Base-by-base conservation (phyloP, 2,888 invertebrate species). In the Rhaphigaster nebulosa region DNA sequence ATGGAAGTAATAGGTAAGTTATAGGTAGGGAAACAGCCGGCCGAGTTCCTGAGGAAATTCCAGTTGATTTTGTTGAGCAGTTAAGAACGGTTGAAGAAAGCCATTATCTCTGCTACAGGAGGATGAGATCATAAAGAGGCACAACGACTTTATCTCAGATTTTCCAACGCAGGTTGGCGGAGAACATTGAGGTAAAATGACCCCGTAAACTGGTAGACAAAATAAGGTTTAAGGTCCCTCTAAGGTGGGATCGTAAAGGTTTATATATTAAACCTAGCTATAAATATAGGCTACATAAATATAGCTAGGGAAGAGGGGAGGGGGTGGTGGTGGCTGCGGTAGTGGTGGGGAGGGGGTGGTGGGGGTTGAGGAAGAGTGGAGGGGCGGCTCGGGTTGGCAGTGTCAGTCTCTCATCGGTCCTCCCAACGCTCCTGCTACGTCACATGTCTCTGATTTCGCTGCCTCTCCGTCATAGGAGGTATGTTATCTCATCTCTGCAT, bases 241-340 rank as follows among this genome's bases (percentile, higher is more conserved):
- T 65, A 89, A 89, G 89, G 65, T 65, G 89, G 50, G 89, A 41
- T 60, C 70, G 89, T 89, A 89, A 89, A 89, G 89, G 76, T 89
- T 89, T 89, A 89, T 89, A 89, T 89, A 89, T 89, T 89, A 89
- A 76, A 80, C 45, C 65, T 80, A 50, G 50, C 89, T 89, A 89
- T 89, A 89, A 89, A 89, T 89, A 89, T 65, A 89, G 89, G 89
- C 60, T 65, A 89, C 89, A 89, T 89, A 89, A 89, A 89, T 89
- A 89, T 89, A 65, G 65, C 45, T 50, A 34, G 65, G 50, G 34
- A 5, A 76, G 50, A 13, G 26, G 38, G 34, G 88, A 8, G 15
- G 26, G 20, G 89, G 52, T 6, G 89, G 65, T 50, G 76, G 50
- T n/a, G 45, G 65, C 20, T 4, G n/a, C 4, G 76, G 70, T 1